Percentiles rank a stretch among this genome's conserved stretches.
phyloP scores from a whole-genome alignment of 2,888 invertebrate genomes.

The Electrophaes corylata region DNA sequence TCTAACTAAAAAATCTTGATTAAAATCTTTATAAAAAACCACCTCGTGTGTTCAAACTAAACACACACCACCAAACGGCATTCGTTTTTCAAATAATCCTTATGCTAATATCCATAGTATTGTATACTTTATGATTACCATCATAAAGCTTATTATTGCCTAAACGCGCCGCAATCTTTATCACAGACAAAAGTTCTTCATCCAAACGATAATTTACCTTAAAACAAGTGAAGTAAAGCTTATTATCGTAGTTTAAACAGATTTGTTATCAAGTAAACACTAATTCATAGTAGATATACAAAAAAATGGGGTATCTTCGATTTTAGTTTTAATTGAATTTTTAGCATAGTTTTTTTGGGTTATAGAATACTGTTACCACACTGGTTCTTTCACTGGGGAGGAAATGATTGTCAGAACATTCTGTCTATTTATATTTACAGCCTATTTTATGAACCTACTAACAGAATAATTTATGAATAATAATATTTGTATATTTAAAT shows the following conservation, averaged over 20 bases:
- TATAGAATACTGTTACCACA: background rate
- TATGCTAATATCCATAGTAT: slow-evolving; percentile 10
- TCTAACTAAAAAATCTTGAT: background rate
- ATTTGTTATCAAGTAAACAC: slow-evolving; percentile 35
- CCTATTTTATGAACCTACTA: too few species aligned
- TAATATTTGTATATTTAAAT: too few species aligned
- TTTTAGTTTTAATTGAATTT: slow-evolving; percentile 34
- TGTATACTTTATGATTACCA: background rate
- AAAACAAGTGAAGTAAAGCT: background rate
- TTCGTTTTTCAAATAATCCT: slow-evolving; percentile 43
- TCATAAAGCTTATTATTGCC: slow-evolving; percentile 11
- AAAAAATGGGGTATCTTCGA: slow-evolving; percentile 37
- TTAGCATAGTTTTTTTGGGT: background rate
- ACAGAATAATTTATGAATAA: too few species aligned
- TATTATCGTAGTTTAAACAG: background rate
- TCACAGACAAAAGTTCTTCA: slow-evolving; percentile 22
- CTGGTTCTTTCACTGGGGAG: background rate
- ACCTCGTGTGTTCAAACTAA: slow-evolving; percentile 33
- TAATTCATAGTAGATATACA: slow-evolving; percentile 33
- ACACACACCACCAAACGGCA: slow-evolving; percentile 36
- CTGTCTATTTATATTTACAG: too few species aligned
- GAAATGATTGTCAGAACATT: too few species aligned
- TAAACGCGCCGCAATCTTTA: slow-evolving; percentile 13
- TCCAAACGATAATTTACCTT: slow-evolving; percentile 8
- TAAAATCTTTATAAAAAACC: slow-evolving; percentile 21